Conservation (phyloP, 2,113 vertebrate species). For the Chlorocebus sabaeus region DNA sequence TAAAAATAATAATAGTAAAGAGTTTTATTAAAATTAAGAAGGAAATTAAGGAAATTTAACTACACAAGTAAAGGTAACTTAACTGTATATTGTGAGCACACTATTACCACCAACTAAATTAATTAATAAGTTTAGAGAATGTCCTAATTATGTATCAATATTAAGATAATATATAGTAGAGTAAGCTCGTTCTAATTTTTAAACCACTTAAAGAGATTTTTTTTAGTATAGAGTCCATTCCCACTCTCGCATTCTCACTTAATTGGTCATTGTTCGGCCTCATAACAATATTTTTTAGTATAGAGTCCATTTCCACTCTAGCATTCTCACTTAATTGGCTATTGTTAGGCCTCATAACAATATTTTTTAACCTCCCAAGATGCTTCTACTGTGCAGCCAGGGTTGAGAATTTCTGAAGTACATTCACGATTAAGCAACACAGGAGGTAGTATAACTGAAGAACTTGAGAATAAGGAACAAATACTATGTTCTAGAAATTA, state of each 20-base stretch:
- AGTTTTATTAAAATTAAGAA: neutral
- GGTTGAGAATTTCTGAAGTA: neutral
- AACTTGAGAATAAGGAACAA: neutral
- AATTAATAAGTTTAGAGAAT: neutral
- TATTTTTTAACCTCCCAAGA: neutral
- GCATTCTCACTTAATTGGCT: neutral
- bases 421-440: neutral
- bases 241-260: neutral
- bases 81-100: neutral
- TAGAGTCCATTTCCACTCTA: neutral
- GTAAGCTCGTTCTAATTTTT: neutral
- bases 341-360: neutral
- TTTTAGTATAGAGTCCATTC: neutral
- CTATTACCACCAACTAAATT: neutral
- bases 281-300: neutral
- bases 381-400: neutral
- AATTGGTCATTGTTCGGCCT: neutral
- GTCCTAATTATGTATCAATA: neutral
- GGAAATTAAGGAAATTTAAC: constrained; percentile 25
- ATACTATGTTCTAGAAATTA: neutral
- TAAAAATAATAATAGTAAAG: neutral
- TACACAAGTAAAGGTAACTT: neutral
- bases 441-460: neutral
- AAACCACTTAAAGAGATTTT: neutral
- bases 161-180: neutral